Percentiles rank a stretch among this genome's conserved stretches.
Evolutionary conservation across 2,797 vertebrate species (phyloP).

Genomic region (Characodon lateralis): DNA sequence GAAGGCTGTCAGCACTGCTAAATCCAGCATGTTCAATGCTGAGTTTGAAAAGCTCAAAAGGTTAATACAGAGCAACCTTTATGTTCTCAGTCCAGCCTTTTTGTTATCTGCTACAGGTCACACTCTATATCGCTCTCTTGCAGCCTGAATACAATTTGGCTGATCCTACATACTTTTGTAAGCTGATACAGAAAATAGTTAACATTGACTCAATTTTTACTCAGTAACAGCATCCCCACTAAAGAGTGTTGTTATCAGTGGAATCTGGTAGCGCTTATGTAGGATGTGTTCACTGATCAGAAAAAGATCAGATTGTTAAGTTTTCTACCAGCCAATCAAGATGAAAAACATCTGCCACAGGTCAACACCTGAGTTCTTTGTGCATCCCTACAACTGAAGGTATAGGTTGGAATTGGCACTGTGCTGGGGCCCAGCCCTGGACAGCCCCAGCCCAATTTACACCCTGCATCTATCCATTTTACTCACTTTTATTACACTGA

Average conservation of each 20-base stretch:
- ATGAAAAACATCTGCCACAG: background rate
- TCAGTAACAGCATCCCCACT: background rate
- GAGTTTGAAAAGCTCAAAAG: too few species aligned
- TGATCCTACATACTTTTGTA: too few species aligned
- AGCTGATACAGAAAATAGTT: too few species aligned
- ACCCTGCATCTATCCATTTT: background rate
- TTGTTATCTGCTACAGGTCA: too few species aligned
- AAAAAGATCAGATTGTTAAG: background rate
- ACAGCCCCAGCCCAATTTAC: background rate
- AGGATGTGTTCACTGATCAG: background rate
- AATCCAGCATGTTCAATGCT: too few species aligned
- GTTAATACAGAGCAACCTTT: too few species aligned
- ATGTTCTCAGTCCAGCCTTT: too few species aligned
- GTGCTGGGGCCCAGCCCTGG: background rate
- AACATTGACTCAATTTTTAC: too few species aligned
- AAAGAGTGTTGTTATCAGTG: background rate
- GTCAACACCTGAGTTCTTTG: background rate
- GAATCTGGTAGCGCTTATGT: background rate
- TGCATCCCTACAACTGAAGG: background rate
- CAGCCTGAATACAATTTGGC: too few species aligned
- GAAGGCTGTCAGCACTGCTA: too few species aligned
- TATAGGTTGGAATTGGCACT: background rate
- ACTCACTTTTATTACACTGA: background rate
- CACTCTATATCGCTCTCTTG: too few species aligned
- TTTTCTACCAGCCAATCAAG: background rate